Base-by-base conservation (phyloP, 2,888 invertebrate genomes). In the Mythimna ferrago region DNA sequence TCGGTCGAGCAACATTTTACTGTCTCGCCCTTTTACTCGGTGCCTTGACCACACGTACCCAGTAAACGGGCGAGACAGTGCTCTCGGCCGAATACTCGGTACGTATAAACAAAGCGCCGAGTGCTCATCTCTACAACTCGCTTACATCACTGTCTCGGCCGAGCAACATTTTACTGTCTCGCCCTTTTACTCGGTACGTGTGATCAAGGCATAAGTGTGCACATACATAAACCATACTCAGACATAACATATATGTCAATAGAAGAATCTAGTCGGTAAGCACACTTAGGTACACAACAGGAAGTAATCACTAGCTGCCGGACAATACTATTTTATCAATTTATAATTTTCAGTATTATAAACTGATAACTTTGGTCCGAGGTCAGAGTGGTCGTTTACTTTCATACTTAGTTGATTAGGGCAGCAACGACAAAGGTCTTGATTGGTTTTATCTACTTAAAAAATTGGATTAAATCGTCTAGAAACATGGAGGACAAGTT, bases 251-350 rank as follows among this genome's bases (percentile, higher is more conserved):
- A 26, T 71, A 66, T 60, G 58, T 57, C 62, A 72, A 79, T 81
- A 71, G 67, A 74, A 75, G 53, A 66, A 66, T 81, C 66, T 70
- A 72, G 51, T 71, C 19, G 67, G 60, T 60, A 62, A 73, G 68
- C 72, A 65, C 38, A 75, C 66, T 82, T 67, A n/a, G n/a, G n/a
- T n/a, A 79, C 61, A 76, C 70, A 79, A 60, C 75, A 75, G 73
- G 74, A 70, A 82, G 70, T 62, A 68, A 68, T 64, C 41, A 38
- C 32, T n/a, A 73, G 35, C 41, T 62, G 32, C 26, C 54, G 41
- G 58, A 80, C 70, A 77, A 72, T 68, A 57, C 51, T 7, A 44
- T 65, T 65, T 76, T 80, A 83, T 80, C 83, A 70, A 53, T 65
- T 48, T 41, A n/a, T 54, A 70, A 80, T 83, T 74, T 75, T 82